phyloP scores from a whole-genome alignment of 2,888 invertebrate genomes.

The Drosophila atripex region DNA sequence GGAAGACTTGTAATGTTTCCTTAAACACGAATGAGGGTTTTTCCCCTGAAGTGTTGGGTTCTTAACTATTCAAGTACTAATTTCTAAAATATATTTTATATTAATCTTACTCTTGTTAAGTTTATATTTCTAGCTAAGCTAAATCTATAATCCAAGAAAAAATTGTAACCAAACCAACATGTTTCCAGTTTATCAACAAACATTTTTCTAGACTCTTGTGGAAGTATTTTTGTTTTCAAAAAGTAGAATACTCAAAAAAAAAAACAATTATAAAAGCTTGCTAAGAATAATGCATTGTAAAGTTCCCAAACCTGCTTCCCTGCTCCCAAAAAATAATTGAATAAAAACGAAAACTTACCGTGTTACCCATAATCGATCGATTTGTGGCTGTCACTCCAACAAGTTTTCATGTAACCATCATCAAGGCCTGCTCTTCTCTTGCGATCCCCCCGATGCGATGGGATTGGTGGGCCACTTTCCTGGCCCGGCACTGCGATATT shows the following conservation, averaged over 20 bases:
- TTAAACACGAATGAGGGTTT: background rate
- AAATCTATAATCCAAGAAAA: background rate
- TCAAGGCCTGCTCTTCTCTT: conserved; percentile 26
- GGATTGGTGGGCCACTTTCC: conserved; percentile 50
- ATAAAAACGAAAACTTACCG: background rate
- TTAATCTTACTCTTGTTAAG: too few relatives aligned
- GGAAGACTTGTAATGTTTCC: background rate
- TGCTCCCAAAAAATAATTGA: conserved; percentile 18
- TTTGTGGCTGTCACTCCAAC: conserved; percentile 34
- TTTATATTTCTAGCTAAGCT: too few relatives aligned
- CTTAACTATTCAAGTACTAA: background rate
- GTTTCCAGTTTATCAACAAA: background rate
- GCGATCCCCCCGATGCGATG: conserved; percentile 1
- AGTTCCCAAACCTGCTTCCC: conserved; percentile 23
- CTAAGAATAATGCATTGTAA: background rate
- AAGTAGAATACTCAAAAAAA: background rate
- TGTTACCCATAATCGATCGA: conserved; percentile 13
- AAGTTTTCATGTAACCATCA: conserved; percentile 42
- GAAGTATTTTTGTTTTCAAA: background rate
- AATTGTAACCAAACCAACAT: background rate
- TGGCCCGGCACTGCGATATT: conserved; percentile 55
- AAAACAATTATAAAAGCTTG: background rate
- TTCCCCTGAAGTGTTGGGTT: background rate
- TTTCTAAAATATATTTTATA: too few relatives aligned
- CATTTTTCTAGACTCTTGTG: background rate